Percentiles rank a stretch among this genome's conserved stretches.
phyloP scores from a whole-genome alignment of 2,113 vertebrate genomes.

The Suncus etruscus region DNA sequence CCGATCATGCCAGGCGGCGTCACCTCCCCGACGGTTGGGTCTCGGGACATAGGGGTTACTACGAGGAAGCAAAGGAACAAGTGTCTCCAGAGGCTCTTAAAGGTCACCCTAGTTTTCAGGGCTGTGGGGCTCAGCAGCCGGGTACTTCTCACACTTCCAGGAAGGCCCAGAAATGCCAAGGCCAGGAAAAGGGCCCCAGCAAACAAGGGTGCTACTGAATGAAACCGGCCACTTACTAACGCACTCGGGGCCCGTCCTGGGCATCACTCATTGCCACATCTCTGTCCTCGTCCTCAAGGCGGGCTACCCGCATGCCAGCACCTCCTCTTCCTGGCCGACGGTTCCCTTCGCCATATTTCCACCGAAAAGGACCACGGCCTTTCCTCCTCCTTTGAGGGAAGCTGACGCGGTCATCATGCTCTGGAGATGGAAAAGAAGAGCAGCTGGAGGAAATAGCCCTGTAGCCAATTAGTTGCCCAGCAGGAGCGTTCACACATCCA shows the following conservation, averaged over 20 bases:
- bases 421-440: constrained; percentile 79
- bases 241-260: constrained; percentile 87
- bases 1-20: constrained; percentile 85
- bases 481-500: too few relatives aligned
- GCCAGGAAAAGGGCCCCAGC: not conserved
- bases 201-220: not conserved
- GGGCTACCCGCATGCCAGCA: constrained; percentile 75
- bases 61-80: not conserved
- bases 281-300: constrained; percentile 87
- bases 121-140: not conserved
- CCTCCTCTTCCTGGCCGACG: constrained; percentile 84
- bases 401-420: constrained; percentile 90
- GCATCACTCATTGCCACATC: constrained; percentile 91
- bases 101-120: too few relatives aligned
- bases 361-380: constrained; percentile 89
- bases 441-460: not conserved
- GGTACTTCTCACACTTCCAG: not conserved
- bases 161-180: not conserved
- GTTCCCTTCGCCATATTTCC: constrained; percentile 85
- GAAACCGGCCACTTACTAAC: constrained; percentile 89
- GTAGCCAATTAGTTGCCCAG: too few relatives aligned
- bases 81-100: too few relatives aligned
- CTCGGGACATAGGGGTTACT: constrained; percentile 89
- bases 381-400: constrained; percentile 89
- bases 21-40: constrained; percentile 83